Percentiles rank a stretch among this genome's conserved stretches.
These are phyloP conservation scores for Xestobium rufovillosum DNA, from an alignment of 2,888 invertebrate genomes.

Conservation along the genomic window DNA sequence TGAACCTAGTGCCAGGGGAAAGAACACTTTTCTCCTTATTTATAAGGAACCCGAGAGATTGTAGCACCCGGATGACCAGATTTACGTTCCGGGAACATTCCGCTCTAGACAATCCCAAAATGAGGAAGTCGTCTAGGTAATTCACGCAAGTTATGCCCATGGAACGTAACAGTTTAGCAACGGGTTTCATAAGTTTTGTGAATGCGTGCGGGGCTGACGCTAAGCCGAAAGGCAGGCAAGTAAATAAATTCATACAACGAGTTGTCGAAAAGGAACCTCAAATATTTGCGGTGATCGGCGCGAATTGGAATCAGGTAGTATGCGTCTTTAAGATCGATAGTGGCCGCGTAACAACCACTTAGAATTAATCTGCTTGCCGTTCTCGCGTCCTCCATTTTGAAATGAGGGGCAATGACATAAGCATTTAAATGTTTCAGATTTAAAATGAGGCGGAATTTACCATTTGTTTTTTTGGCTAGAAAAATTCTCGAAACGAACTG, in stretches of 20 bases:
- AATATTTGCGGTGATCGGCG: constrained; percentile 16
- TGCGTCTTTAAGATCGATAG: constrained; percentile 18
- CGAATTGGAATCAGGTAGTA: constrained; percentile 17
- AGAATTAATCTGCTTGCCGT: constrained; percentile 9
- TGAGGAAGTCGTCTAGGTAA: constrained; percentile 24
- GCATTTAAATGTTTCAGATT: constrained; percentile 15
- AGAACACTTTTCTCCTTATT: constrained; percentile 19
- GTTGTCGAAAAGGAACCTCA: no score
- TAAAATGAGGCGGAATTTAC: constrained; percentile 13
- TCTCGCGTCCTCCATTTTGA: constrained; percentile 17
- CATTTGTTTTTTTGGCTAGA: constrained; percentile 13
- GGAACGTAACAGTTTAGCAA: no score
- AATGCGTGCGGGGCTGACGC: constrained; percentile 19
- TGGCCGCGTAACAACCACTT: no score
- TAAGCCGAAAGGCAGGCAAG: constrained; percentile 20
- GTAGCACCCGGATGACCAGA: constrained; percentile 10
- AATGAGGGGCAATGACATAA: constrained; percentile 12
- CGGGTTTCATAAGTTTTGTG: constrained; percentile 22
- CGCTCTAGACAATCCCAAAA: constrained; percentile 14
- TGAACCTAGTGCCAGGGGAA: constrained; percentile 11
- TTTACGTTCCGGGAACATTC: constrained; percentile 15
- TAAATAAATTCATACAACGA: constrained; percentile 21
- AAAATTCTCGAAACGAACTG: constrained; percentile 14
- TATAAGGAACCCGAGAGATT: constrained; percentile 19
- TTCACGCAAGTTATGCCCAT: constrained; percentile 19